phyloP scores from a whole-genome alignment of 2,113 vertebrate species.

The Danionella cerebrum region DNA sequence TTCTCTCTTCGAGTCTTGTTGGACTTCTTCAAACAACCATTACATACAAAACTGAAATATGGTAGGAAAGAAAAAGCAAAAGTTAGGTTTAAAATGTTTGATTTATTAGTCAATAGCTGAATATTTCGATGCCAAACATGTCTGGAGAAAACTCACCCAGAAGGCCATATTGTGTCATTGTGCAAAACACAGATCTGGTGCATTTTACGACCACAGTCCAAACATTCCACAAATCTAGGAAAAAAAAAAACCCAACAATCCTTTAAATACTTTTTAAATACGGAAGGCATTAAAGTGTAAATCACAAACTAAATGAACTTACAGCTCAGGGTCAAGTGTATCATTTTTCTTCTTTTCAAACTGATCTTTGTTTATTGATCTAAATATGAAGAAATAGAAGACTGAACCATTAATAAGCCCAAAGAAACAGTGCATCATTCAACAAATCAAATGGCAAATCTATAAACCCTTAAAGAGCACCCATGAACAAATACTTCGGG shows the following conservation, averaged over 20 bases:
- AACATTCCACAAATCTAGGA: constrained; percentile 89
- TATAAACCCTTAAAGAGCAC: no score
- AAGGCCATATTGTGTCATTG: constrained; percentile 92
- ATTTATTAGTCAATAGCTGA: background rate
- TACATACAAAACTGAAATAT: constrained; percentile 80
- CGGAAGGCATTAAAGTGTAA: background rate
- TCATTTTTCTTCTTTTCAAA: constrained; percentile 99
- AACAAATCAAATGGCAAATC: background rate
- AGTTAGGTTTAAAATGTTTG: background rate
- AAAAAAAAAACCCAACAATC: background rate
- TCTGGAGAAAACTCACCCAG: constrained; percentile 75
- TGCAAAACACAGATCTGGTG: constrained; percentile 98
- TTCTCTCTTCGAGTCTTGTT: constrained; percentile 92
- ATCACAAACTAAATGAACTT: constrained; percentile 44
- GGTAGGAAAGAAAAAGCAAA: background rate
- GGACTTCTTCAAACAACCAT: constrained; percentile 89
- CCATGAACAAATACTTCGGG: no score
- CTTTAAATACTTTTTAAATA: background rate
- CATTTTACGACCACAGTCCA: constrained; percentile 96
- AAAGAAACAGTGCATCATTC: background rate
- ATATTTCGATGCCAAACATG: background rate
- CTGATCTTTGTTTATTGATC: constrained; percentile 96
- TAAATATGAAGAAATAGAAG: constrained; percentile 60
- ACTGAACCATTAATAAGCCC: background rate
- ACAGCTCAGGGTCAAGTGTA: constrained; percentile 96